Base-by-base conservation (phyloP, 2,888 invertebrate genomes). In the Eremobia ochroleuca region DNA sequence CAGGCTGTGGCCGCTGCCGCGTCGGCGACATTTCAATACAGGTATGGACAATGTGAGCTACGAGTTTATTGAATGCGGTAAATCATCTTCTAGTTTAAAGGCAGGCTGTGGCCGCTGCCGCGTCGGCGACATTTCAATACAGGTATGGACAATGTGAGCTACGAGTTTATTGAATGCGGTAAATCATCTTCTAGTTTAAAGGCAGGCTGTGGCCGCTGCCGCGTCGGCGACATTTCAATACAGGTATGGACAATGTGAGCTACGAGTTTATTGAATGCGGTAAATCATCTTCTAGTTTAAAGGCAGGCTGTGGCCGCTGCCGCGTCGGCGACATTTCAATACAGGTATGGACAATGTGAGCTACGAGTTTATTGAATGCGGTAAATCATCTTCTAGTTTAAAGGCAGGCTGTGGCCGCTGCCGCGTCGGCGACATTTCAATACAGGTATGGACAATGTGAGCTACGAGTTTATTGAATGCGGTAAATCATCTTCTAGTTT, bases 31-130 rank as follows among this genome's bases (percentile, higher is more conserved):
- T 87, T 70, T 40, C 46, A 73, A 73, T 75, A 67, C 4, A 18
- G 3, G 5, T 55, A 75, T 71, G 77, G 87, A 68, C 37, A 80
- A 80, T 86, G 66, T 73, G 65, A 79, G 40, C 25, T 34, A 49
- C 5, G 21, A 55, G 52, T 79, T 76, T 71, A 85, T 83, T 74
- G 79, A 72, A 69, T 58, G 66, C 58, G 37, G 49, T 84, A 85
- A 79, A 79, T 43, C 43, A 43, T 43, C 43, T 43, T 43, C 4
- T 0, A 66, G 13, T 67, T 25, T 25, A 25, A 34, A 18, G 28
- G 9, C 31, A 8, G 52, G 66, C 76, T 28, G 58, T 0, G 59
- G 52, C 46, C 11, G 46, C n/a, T 15, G n/a, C 13, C 55, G 82
- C 73, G 78, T 76, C 73, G 77, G 69, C 31, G 65, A 31, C 37